Evolutionary conservation across 2,113 vertebrate genomes (phyloP).

Genomic region (Jacana jacana): DNA sequence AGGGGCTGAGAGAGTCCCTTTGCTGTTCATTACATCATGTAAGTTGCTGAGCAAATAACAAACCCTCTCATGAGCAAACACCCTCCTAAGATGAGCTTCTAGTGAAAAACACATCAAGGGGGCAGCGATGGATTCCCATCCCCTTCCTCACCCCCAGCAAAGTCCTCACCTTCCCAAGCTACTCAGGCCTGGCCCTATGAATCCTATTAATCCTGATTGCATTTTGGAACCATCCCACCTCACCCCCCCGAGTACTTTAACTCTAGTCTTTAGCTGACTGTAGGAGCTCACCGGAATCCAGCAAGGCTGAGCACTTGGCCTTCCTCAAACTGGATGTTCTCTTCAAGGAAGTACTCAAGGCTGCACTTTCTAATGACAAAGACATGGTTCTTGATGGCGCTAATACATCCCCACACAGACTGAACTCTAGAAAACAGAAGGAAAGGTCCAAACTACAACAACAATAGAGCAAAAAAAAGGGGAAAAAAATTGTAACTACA

Average conservation of each 20-base stretch:
- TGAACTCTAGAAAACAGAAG: constrained; percentile 60
- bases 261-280: not conserved
- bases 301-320: constrained; percentile 18
- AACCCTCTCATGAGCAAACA: not conserved
- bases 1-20: not conserved
- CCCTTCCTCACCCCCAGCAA: not conserved
- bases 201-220: accelerated
- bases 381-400: constrained; percentile 30
- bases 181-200: not conserved
- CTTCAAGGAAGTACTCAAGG: constrained; percentile 70
- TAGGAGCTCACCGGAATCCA: constrained; percentile 39
- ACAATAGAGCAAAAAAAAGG: not conserved
- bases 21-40: not conserved
- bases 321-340: constrained; percentile 78
- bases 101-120: not conserved
- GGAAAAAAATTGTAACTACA: not conserved
- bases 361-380: constrained; percentile 54
- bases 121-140: not conserved
- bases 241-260: not conserved
- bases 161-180: not conserved
- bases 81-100: not conserved
- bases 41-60: not conserved
- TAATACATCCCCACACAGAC: constrained; percentile 60
- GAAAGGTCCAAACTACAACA: not conserved
- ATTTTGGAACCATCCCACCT: not conserved